These are phyloP conservation scores for Nomia melanderi DNA, from an alignment of 1,140 invertebrate species.

Conservation along the genomic window DNA sequence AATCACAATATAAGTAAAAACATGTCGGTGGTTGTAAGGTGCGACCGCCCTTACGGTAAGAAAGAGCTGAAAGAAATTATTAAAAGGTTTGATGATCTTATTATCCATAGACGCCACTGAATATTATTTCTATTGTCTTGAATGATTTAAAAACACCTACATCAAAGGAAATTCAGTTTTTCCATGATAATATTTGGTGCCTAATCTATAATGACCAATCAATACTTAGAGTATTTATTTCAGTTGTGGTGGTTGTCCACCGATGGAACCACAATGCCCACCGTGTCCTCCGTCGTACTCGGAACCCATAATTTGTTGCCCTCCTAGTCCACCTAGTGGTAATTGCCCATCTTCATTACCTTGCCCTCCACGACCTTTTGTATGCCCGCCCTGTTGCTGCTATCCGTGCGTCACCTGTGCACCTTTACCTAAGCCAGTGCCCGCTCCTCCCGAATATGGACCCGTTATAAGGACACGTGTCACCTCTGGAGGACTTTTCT, in stretches of 20 bases:
- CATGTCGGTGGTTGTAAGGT: conserved; percentile 56
- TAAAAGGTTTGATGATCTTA: conserved; percentile 1
- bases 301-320: not conserved
- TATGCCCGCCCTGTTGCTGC: conserved; percentile 44
- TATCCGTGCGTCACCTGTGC: conserved; percentile 41
- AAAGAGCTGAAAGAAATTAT: conserved; percentile 2
- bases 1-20: not conserved
- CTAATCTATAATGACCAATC: not conserved
- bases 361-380: conserved; percentile 34
- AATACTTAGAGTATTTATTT: not conserved
- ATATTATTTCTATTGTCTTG: not conserved
- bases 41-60: conserved; percentile 13
- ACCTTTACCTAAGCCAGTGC: conserved; percentile 44
- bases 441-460: conserved; percentile 35
- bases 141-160: no score
- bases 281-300: not conserved
- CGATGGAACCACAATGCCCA: conserved; percentile 31
- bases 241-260: conserved; percentile 32
- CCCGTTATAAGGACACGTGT: conserved; percentile 34
- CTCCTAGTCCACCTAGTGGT: not conserved
- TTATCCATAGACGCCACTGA: not conserved
- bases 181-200: not conserved
- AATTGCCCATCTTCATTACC: not conserved
- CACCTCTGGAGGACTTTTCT: conserved; percentile 45
- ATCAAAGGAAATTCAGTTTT: no score